A percentile compares a stretch with the other conserved stretches of the same genome.
Evolutionary conservation across 1,140 invertebrate species (phyloP).

Genomic region (Arion vulgaris): DNA sequence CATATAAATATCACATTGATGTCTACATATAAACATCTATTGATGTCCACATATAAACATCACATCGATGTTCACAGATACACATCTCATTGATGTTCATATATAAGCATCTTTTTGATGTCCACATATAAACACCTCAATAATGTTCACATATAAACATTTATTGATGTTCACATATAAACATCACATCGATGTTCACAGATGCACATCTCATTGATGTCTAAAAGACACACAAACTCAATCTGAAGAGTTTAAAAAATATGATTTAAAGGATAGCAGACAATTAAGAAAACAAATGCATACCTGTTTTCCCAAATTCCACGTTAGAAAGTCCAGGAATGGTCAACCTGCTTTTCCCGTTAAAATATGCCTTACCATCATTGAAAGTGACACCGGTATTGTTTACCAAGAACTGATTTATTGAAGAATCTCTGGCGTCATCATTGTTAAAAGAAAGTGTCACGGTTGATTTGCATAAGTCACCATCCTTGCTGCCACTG

Average conservation of each 20-base stretch:
- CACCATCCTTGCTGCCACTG: neutral
- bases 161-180: too few relatives aligned
- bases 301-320: slow-evolving; percentile 35
- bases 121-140: too few relatives aligned
- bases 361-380: slow-evolving; percentile 45
- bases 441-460: slow-evolving; percentile 41
- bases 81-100: too few relatives aligned
- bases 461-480: slow-evolving; percentile 40
- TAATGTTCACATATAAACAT: too few relatives aligned
- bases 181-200: too few relatives aligned
- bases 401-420: slow-evolving; percentile 33
- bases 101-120: neutral
- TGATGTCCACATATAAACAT: neutral
- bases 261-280: too few relatives aligned
- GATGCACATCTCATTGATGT: too few relatives aligned
- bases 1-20: neutral
- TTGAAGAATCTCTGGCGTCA: slow-evolving; percentile 38
- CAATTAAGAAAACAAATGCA: too few relatives aligned
- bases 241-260: too few relatives aligned
- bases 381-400: slow-evolving; percentile 44
- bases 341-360: slow-evolving; percentile 41
- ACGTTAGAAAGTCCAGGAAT: slow-evolving; percentile 47
- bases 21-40: too few relatives aligned
- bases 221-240: too few relatives aligned
- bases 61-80: too few relatives aligned